A percentile compares a stretch with the other conserved stretches of the same genome.
These are phyloP conservation scores for Strix aluco DNA, from an alignment of 2,113 vertebrate species.

Conservation along the genomic window DNA sequence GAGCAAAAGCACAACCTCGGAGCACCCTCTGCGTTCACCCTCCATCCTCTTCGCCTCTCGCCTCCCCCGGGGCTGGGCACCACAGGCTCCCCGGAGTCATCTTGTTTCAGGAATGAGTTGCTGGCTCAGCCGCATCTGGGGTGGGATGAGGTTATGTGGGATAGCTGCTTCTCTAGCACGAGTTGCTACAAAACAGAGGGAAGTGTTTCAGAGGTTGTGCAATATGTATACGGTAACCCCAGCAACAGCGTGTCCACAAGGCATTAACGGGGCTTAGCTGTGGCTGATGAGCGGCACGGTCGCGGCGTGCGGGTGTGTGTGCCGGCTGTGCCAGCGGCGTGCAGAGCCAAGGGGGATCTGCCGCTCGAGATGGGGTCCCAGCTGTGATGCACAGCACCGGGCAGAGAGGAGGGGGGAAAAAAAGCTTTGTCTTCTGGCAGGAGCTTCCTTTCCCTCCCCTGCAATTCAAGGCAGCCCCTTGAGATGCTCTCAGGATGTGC, in stretches of 20 bases:
- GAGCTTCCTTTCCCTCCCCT: neutral
- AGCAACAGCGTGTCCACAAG: conserved; percentile 15
- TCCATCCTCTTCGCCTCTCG: neutral
- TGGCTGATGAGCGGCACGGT: neutral
- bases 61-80: neutral
- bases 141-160: conserved; percentile 24
- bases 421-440: neutral
- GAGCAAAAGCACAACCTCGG: neutral
- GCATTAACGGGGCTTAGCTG: neutral
- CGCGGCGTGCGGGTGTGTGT: neutral
- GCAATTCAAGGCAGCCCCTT: neutral
- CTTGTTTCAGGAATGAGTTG: neutral
- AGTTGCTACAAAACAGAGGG: conserved; percentile 65
- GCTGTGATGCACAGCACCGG: accelerated
- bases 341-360: neutral
- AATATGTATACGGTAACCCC: conserved; percentile 42
- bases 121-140: neutral
- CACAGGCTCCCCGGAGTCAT: neutral
- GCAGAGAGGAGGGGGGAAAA: neutral
- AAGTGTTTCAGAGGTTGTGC: conserved; percentile 45
- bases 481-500: neutral
- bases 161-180: neutral
- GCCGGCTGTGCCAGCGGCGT: neutral
- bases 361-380: accelerated
- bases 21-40: neutral